Conservation (phyloP, 2,113 vertebrate genomes). For the Phrynocephalus versicolor region DNA sequence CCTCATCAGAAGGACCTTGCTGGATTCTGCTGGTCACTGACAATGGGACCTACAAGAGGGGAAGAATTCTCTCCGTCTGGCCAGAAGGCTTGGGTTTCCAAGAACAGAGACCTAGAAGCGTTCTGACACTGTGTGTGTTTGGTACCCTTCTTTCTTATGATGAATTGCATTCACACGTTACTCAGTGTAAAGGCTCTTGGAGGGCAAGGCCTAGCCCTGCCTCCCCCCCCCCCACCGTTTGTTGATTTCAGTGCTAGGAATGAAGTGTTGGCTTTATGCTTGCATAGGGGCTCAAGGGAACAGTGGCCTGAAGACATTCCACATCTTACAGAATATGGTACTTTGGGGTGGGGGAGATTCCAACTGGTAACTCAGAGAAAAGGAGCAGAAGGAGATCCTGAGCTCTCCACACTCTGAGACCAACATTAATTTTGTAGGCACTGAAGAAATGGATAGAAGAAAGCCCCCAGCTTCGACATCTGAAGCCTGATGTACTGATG, state of each 20-base stretch:
- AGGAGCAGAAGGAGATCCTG: neutral
- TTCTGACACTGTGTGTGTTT: neutral
- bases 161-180: too few species aligned
- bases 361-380: neutral
- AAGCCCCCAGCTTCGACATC: constrained; percentile 69
- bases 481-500: constrained; percentile 76
- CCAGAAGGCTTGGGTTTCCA: neutral
- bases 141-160: neutral
- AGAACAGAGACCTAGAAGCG: too few species aligned
- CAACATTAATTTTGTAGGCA: constrained; percentile 69
- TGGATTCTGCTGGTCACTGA: neutral
- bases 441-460: constrained; percentile 82
- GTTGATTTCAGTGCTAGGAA: neutral
- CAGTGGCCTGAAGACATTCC: neutral
- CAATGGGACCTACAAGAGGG: neutral
- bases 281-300: neutral
- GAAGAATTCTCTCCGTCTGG: neutral
- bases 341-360: too few species aligned
- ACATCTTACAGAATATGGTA: too few species aligned
- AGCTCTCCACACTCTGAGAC: neutral
- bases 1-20: neutral
- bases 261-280: too few species aligned
- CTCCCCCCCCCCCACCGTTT: too few species aligned
- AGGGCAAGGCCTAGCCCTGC: too few species aligned
- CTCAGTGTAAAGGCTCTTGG: neutral